A percentile compares a stretch with the other conserved stretches of the same genome.
Evolutionary conservation across 2,797 vertebrate species (phyloP).

Genomic region (Halcyon chelicuti): DNA sequence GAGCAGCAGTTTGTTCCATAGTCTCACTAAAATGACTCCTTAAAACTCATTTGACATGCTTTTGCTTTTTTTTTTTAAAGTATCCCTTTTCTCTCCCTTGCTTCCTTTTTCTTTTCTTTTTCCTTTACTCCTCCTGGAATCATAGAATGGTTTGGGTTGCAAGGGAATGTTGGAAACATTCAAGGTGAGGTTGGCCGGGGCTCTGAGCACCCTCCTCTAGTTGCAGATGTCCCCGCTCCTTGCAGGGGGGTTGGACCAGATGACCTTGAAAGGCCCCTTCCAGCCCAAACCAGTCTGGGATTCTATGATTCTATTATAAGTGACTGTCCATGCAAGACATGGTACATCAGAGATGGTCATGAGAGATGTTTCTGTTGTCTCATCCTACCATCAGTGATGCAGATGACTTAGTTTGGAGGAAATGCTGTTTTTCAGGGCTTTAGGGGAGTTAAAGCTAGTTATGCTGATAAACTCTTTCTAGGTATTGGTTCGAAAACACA

Average conservation of each 20-base stretch:
- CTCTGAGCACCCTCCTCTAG: not conserved
- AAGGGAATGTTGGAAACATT: not conserved
- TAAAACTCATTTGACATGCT: not conserved
- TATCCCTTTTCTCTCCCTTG: not conserved
- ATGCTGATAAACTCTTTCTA: not conserved
- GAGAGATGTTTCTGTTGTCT: fast-evolving
- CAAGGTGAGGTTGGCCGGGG: not conserved
- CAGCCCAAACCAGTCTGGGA: not conserved
- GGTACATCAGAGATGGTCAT: not conserved
- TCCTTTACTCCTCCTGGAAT: not conserved
- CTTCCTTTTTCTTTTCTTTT: not conserved
- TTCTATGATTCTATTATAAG: not conserved
- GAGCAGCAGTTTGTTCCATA: not conserved
- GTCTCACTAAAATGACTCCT: not conserved
- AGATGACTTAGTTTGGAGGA: not conserved
- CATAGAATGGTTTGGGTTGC: not conserved
- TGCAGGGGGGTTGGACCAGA: not conserved
- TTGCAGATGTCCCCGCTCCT: not conserved
- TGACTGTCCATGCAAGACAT: fast-evolving
- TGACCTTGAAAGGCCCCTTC: not conserved
- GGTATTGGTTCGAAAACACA: not conserved
- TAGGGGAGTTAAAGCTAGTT: not conserved
- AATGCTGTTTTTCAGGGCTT: not conserved
- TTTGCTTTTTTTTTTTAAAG: not conserved
- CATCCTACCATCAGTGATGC: not conserved